Conservation (phyloP, 2,888 invertebrate species). For the Callyntrura guangdongensis region DNA sequence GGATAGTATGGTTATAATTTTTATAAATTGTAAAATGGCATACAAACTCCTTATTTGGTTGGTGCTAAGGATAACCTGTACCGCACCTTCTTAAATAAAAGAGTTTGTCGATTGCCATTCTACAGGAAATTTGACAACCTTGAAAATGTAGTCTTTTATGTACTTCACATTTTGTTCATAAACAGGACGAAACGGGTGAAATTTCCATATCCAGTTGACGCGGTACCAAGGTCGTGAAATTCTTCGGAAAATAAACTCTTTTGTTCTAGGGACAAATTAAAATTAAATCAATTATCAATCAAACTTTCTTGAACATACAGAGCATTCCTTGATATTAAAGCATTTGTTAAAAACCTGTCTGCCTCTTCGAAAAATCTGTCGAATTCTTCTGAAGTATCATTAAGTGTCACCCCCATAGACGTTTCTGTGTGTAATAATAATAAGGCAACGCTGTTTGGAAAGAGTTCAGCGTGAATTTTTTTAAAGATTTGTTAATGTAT, state of each 20-base stretch:
- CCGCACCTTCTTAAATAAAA: no score
- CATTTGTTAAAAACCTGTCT: slow-evolving; percentile 12
- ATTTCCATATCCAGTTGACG: slow-evolving; percentile 60
- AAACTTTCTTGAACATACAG: no score
- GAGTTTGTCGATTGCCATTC: neutral
- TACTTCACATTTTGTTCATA: slow-evolving; percentile 66
- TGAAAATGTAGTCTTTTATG: slow-evolving; percentile 61
- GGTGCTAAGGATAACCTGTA: no score
- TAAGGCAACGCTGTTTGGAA: no score
- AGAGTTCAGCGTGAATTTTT: no score
- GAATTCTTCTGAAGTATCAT: slow-evolving; percentile 60
- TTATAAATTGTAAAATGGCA: no score
- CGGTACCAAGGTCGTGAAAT: slow-evolving; percentile 58
- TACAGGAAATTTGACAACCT: slow-evolving; percentile 12
- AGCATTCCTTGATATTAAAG: no score
- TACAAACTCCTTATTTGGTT: no score
- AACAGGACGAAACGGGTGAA: slow-evolving; percentile 57
- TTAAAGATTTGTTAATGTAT: neutral
- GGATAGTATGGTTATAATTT: no score
- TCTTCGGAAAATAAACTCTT: slow-evolving; percentile 51
- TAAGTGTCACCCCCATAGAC: slow-evolving; percentile 64
- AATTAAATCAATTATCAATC: neutral
- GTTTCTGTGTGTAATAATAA: slow-evolving; percentile 39
- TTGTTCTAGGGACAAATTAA: slow-evolving; percentile 32
- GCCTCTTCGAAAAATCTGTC: slow-evolving; percentile 70